Evolutionary conservation across 2,797 vertebrate species (phyloP), one percentile per base, ranked within the genome.

Genomic region (Spinibarbus caldwelli): DNA sequence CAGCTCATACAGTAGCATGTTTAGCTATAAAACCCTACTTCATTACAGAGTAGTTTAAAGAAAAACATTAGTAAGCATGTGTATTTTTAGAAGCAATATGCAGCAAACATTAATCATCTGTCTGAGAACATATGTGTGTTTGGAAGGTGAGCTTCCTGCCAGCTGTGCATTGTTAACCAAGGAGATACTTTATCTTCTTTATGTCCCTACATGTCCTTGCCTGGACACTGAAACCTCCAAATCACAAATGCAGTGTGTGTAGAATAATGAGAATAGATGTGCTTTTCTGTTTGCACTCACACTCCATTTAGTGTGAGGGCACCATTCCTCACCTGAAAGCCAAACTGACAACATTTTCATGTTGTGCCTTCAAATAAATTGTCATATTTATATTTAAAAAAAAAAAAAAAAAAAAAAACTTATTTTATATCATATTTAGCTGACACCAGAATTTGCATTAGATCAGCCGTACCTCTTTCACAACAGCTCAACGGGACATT

Each of bases 51-150:
- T 17, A n/a, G 73, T 52, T 77, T 19, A 64, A 64, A 29, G 14
- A 72, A 54, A 85, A 71, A 38, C 31, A 62, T 57, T 67, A 64
- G 77, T 49, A 85, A 79, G 52, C 68, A 66, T 49, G 26, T 66
- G 12, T 80, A 73, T 64, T 80, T 59, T 79, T 73, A 85, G 67
- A 72, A 49, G 43, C 77, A 73, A 49, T 21, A 29, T 72, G 57
- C 84, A 73, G 52, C 34, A 26, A 73, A 64, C 57, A 85, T 80
- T 52, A 64, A 47, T 80, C 84, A 78, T 73, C 76, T 71, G 67
- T 43, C 67, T 29, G 17, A 62, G 43, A 85, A 80, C 83, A 85
- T 85, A 59, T 85, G 83, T 85, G 66, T 85, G 66, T 72, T 62
- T 78, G 64, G 41, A 62, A 79, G 41, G 66, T 59, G 66, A 64